Evolutionary conservation across 1,140 invertebrate species (phyloP), one percentile per base, ranked within the genome.

Genomic region (Pseudomyrmex cubaensis): DNA sequence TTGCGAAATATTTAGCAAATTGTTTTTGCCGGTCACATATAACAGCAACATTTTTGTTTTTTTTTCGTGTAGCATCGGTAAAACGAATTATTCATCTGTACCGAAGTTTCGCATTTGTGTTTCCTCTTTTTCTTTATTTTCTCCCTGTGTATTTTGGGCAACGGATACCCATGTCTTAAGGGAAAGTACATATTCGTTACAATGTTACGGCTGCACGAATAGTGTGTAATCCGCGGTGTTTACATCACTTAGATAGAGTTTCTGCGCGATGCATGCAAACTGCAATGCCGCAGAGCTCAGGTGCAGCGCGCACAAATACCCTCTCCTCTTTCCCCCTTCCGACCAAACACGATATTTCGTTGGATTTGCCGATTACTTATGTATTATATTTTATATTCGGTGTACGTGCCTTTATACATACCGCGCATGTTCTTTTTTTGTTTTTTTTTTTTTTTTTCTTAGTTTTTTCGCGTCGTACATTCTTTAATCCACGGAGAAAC

Each of bases 221-320:
- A 62, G 4, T 35, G n/a, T 62, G 44, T 13, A 13, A 61, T 46
- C 17, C 12, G 17, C 20, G 10, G 35, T 74, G 12, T 74, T 61
- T 61, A 22, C 56, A 48, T 74, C 56, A 8, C n/a, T 20, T 59
- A 44, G 56, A 46, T 61, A 56, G 35, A 74, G 56, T 59, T 73
- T 73, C 54, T 59, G 35, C 8, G 46, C 35, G 17, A 62, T 46
- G 35, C 44, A 73, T 61, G 56, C 35, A 46, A 74, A 61, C 44
- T 74, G 35, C 72, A 74, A 74, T 61, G 12, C 54, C 3, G 8
- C 54, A 73, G 35, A 59, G 7, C 70, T 59, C 17, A 59, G 20
- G 46, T 9, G 25, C 54, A 22, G 25, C 3, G 9, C 3, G 25
- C 2, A 59, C 17, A 75, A 62, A 75, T 62, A 62, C 5, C 13